Base-by-base conservation (phyloP, 2,113 vertebrate species). In the Chinchilla lanigera region DNA sequence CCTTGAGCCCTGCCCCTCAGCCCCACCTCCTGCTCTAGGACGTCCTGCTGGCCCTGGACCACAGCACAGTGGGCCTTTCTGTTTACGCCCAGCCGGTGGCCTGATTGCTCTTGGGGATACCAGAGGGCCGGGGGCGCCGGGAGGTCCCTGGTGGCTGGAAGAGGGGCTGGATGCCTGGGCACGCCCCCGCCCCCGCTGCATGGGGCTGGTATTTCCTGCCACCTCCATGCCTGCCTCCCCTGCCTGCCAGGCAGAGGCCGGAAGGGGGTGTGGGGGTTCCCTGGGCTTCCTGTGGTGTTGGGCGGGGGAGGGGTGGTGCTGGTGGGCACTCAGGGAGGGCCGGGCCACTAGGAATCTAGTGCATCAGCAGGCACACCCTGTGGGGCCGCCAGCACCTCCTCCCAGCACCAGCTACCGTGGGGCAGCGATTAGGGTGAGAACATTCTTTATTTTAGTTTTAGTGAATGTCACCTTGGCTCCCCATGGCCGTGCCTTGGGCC, bases 261-360 rank as follows among this genome's bases (percentile, higher is more conserved):
- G 95, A 97, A 95, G 20, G 67, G 93, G 80, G 75, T 89, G 83
- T 82, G 96, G 96, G 97, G 85, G 84, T 58, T 98, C 85, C 93
- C 96, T 89, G 0, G 47, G 35, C 83, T 95, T 97, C 63, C 86
- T 93, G 90, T 17, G 22, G 4, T 20, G 85, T 52, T 63, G 33
- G 6, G 52, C 11, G 44, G n/a, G 38, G 6, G 38, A 17, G 14
- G 50, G 63, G 41, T 44, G 78, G 77, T 8, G 24, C 44, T 17
- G 35, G 30, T 35, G 26, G 52, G 54, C 10, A 1, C 61, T 56
- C 16, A 44, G 92, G 35, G 22, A 30, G 22, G 60, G 56, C 44
- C 0, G 0, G 13, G 30, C 9, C 4, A 85, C 16, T 60, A 30
- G 11, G 85, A 35, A 52, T 22, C 10, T 0, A 3, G 78, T 71